Evolutionary conservation across 2,888 invertebrate species (phyloP), one percentile per base, ranked within the genome.

Genomic region (Chydorus sphaericus): DNA sequence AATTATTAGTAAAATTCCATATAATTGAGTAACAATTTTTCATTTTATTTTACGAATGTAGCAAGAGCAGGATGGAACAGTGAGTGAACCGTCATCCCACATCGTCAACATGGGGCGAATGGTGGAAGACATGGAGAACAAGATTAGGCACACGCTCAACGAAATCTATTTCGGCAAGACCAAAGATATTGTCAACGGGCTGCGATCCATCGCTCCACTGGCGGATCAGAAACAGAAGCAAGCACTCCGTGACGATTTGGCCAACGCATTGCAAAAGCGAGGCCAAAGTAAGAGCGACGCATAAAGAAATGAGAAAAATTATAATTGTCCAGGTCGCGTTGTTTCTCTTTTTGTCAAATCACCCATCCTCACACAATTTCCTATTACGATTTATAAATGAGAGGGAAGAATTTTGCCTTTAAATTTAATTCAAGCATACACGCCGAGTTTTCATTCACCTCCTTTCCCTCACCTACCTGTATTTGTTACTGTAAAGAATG

Each of bases 91-190:
- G 28, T 89, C 87, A 48, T 92, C 97, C 0, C 98, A 98, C 71
- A 94, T 98, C 67, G 94, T 90, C 54, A 99, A 98, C 72, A 98
- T 98, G 66, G 98, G 98, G 23, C 82, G 86, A 65, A 87, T 98
- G 89, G 93, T 98, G 0, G 98, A 99, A 73, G 97, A 98, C 66
- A 97, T 97, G 92, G 98, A 98, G 70, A 98, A 97, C 71, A 98
- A 97, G 77, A 98, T 98, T 68, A 81, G 98, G 63, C 91, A 90
- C 71, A 96, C 94, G 5, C 77, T 98, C 64, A 97, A 97, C 69
- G 94, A 96, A 72, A 97, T 98, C 65, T 98, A 98, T 73, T 98
- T 98, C 74, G 93, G 96, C 68, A 98, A 98, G 74, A 98, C 97
- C 54, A 92, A 89, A 73, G 94, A 96, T 71, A 96, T 97, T 67